These are phyloP conservation scores for Harlomillsia oculata DNA, from an alignment of 1,140 invertebrate species.

Conservation along the genomic window DNA sequence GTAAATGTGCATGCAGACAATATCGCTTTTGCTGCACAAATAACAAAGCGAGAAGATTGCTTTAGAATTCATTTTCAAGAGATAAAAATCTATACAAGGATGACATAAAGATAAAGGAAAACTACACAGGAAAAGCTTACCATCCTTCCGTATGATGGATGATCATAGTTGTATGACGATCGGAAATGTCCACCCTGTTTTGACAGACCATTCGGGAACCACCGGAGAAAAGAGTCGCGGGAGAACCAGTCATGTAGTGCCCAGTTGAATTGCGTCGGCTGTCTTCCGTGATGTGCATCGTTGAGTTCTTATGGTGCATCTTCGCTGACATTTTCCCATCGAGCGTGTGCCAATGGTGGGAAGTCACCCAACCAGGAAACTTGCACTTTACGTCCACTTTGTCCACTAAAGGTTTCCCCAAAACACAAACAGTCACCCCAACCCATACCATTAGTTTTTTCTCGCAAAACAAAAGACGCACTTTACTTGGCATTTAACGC, in stretches of 20 bases:
- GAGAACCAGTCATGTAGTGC: conserved; percentile 12
- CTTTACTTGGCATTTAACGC: too few species aligned
- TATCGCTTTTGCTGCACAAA: conserved; percentile 45
- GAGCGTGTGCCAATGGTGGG: conserved; percentile 67
- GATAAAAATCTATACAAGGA: not conserved
- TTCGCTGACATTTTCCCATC: conserved; percentile 62
- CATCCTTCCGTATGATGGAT: conserved; percentile 65
- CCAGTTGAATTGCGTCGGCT: conserved; percentile 14
- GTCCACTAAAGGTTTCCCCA: conserved; percentile 40
- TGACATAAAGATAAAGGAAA: not conserved
- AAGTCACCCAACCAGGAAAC: conserved; percentile 64
- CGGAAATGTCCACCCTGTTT: conserved; percentile 16
- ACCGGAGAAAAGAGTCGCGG: conserved; percentile 12
- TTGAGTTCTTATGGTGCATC: conserved; percentile 63
- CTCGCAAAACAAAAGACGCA: not conserved
- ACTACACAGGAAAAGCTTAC: conserved; percentile 42
- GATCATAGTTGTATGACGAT: conserved; percentile 39
- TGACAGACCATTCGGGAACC: conserved; percentile 27
- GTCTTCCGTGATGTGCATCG: conserved; percentile 44
- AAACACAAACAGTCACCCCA: conserved; percentile 1
- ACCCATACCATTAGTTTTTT: not conserved
- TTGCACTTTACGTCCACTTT: conserved; percentile 53
- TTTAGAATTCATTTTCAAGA: not conserved
- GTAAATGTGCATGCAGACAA: conserved; percentile 49
- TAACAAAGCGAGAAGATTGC: too few species aligned